These are phyloP conservation scores for Eupithecia dodoneata DNA, from an alignment of 2,888 invertebrate genomes.

Conservation along the genomic window DNA sequence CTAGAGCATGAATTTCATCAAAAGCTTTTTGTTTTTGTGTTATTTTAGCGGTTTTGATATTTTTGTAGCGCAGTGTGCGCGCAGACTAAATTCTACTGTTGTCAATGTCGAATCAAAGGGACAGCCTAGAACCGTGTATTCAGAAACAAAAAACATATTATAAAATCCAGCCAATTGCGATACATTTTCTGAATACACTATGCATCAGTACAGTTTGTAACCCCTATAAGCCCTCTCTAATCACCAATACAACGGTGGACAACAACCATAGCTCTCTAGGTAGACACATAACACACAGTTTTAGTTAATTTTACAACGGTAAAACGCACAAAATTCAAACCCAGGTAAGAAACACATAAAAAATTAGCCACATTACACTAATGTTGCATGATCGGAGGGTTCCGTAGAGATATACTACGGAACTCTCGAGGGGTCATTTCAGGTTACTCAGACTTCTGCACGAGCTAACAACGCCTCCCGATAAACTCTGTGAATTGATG, in stretches of 20 bases:
- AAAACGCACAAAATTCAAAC: constrained; percentile 83
- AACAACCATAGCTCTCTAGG: constrained; percentile 79
- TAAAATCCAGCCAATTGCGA: constrained; percentile 27
- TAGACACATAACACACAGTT: constrained; percentile 82
- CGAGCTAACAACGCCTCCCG: constrained; percentile 66
- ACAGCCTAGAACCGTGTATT: constrained; percentile 54
- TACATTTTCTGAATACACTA: constrained; percentile 60
- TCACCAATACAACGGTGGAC: constrained; percentile 64
- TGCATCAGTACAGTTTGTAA: constrained; percentile 60
- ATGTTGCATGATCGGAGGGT: constrained; percentile 77
- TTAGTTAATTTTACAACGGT: constrained; percentile 77
- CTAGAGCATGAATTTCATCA: background rate
- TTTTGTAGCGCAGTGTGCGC: constrained; percentile 70
- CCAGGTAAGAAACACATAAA: constrained; percentile 79
- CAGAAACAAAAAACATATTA: constrained; percentile 39
- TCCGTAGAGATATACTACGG: constrained; percentile 75
- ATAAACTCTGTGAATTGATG: constrained; percentile 52
- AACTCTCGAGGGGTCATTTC: constrained; percentile 67
- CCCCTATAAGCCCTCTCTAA: constrained; percentile 61
- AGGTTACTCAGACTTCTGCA: constrained; percentile 68
- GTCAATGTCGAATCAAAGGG: constrained; percentile 68
- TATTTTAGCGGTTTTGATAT: constrained; percentile 56
- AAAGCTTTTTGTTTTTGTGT: background rate
- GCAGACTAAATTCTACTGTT: constrained; percentile 73
- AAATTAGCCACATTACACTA: constrained; percentile 82